These are phyloP conservation scores for Ectobius pallidus DNA, from an alignment of 2,888 invertebrate genomes.

Conservation along the genomic window DNA sequence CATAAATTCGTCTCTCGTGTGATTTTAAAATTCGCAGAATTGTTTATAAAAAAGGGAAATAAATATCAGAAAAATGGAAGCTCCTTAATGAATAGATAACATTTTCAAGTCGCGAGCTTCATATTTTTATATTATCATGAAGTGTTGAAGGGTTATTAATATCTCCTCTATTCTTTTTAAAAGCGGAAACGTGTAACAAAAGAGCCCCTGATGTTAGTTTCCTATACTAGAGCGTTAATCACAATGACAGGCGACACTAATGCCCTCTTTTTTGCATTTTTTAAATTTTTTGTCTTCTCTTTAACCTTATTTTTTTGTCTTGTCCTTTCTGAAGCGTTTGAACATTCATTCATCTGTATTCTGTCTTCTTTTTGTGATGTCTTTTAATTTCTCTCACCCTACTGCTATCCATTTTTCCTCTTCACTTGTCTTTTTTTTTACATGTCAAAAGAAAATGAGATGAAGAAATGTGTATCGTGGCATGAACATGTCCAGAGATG, in stretches of 20 bases:
- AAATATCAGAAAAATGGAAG: too few relatives aligned
- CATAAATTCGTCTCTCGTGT: too few relatives aligned
- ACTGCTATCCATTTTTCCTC: neutral
- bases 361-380: neutral
- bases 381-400: conserved; percentile 7
- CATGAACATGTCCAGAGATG: neutral
- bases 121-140: neutral
- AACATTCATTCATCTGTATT: neutral
- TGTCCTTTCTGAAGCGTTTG: neutral
- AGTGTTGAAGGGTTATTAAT: conserved; percentile 15
- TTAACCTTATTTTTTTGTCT: neutral
- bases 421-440: conserved; percentile 13
- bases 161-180: neutral
- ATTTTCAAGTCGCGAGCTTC: neutral
- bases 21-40: too few relatives aligned
- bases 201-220: conserved; percentile 7
- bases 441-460: conserved; percentile 6
- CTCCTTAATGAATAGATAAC: too few relatives aligned
- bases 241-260: conserved; percentile 12
- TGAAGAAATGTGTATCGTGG: neutral
- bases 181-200: neutral
- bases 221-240: conserved; percentile 4
- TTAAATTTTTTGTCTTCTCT: neutral
- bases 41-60: too few relatives aligned
- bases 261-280: neutral